A percentile compares a stretch with the other conserved stretches of the same genome.
These are phyloP conservation scores for Ostrea denselamellosa DNA, from an alignment of 1,140 invertebrate species.

Conservation along the genomic window DNA sequence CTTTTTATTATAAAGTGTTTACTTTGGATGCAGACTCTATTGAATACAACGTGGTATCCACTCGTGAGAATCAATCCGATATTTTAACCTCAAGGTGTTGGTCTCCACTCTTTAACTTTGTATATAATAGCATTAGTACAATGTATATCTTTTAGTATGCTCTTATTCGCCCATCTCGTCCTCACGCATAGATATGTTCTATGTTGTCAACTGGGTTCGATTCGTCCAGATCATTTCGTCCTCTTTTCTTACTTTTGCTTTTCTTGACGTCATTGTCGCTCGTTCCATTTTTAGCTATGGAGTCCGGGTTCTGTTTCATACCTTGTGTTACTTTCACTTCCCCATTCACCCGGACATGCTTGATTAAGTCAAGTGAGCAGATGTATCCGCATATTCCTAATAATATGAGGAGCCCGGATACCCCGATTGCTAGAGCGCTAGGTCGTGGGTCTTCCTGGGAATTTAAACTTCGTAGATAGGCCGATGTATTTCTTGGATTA, in stretches of 20 bases:
- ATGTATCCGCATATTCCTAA: conserved; percentile 21
- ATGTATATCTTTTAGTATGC: not conserved
- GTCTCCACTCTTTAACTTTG: no score
- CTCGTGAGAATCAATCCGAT: no score
- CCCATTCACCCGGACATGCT: not conserved
- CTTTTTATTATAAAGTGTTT: no score
- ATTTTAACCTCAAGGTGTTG: no score
- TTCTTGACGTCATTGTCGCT: not conserved
- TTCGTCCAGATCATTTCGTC: not conserved
- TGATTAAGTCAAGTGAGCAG: conserved; percentile 20
- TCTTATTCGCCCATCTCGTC: not conserved
- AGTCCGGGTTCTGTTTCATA: conserved; percentile 24
- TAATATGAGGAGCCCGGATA: conserved; percentile 7
- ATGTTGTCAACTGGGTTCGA: not conserved
- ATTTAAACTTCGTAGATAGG: not conserved
- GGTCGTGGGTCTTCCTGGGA: not conserved
- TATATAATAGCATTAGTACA: no score
- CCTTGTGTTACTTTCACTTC: conserved; percentile 26
- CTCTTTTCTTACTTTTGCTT: not conserved
- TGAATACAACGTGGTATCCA: no score
- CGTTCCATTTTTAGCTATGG: not conserved
- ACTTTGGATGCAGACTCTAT: no score
- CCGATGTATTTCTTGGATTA: not conserved
- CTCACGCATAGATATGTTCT: not conserved
- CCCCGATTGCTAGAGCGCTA: not conserved